Evolutionary conservation across 2,888 invertebrate genomes (phyloP).

Genomic region (Meiosimyza decipiens): DNA sequence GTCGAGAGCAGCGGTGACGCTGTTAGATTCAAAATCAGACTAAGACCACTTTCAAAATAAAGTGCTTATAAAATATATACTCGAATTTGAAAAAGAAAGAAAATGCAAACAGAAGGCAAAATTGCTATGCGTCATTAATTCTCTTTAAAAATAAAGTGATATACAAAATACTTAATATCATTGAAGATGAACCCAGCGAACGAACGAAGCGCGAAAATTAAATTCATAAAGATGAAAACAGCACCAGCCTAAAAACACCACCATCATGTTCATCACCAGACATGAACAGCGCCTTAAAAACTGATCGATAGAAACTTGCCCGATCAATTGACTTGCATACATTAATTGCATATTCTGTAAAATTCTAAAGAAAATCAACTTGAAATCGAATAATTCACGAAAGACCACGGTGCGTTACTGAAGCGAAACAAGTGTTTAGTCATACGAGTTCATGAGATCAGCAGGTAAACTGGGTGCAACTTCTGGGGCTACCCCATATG

Average conservation of each 20-base stretch:
- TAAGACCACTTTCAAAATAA: no score
- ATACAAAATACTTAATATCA: slow-evolving; percentile 2
- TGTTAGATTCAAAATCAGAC: no score
- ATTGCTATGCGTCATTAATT: slow-evolving; percentile 31
- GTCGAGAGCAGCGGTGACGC: no score
- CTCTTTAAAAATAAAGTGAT: slow-evolving; percentile 11
- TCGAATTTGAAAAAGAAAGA: neutral
- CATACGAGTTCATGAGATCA: slow-evolving; percentile 47
- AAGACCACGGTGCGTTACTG: slow-evolving; percentile 61
- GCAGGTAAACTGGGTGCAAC: slow-evolving; percentile 56
- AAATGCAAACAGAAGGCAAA: slow-evolving; percentile 25
- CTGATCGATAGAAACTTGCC: no score
- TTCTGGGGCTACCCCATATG: slow-evolving; percentile 2
- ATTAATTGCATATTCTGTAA: no score
- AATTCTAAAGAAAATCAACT: neutral
- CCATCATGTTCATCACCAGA: no score
- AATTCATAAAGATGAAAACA: no score
- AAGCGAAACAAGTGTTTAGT: slow-evolving; percentile 67
- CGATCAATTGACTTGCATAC: no score
- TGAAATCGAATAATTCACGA: slow-evolving; percentile 28
- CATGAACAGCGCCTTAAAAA: no score
- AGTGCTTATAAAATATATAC: no score
- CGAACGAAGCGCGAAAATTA: neutral
- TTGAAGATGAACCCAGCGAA: slow-evolving; percentile 51
- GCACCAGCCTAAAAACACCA: no score